phyloP scores from a whole-genome alignment of 53 echinoderm and acorn worm species.

The Astropecten irregularis region DNA sequence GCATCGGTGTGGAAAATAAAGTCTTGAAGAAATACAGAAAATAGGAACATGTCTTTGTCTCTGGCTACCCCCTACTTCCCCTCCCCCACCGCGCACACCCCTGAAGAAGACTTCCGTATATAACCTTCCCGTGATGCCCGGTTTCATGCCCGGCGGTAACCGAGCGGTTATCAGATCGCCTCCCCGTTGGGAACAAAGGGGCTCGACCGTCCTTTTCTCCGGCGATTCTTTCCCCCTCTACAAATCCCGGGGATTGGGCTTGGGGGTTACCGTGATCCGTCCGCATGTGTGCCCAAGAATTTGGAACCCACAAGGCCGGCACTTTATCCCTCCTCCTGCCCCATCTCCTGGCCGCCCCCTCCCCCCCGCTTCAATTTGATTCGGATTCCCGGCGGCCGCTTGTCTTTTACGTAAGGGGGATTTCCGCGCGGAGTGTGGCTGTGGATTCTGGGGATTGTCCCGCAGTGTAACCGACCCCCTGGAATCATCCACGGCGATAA shows the following conservation, averaged over 20 bases:
- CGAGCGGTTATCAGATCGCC: slow-evolving; percentile 25
- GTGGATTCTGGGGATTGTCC: not conserved
- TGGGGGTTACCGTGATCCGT: slow-evolving; percentile 37
- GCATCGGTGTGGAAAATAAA: not conserved
- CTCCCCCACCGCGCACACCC: too few species aligned
- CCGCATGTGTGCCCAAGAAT: slow-evolving; percentile 18
- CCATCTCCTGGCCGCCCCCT: too few species aligned
- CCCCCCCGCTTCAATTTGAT: slow-evolving; percentile 26
- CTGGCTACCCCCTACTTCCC: too few species aligned
- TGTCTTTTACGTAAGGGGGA: slow-evolving; percentile 42
- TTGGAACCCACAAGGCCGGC: not conserved
- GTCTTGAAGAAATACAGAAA: too few species aligned
- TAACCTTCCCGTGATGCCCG: too few species aligned
- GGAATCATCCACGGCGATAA: slow-evolving; percentile 10
- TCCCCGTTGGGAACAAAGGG: not conserved
- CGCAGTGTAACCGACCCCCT: slow-evolving; percentile 10
- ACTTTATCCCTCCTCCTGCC: slow-evolving; percentile 16
- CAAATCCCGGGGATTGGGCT: slow-evolving; percentile 20
- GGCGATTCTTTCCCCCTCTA: not conserved
- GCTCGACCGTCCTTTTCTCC: slow-evolving; percentile 15
- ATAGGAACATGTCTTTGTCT: too few species aligned
- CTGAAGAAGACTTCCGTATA: too few species aligned
- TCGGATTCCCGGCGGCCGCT: slow-evolving; percentile 5
- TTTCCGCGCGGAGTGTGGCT: slow-evolving; percentile 15
- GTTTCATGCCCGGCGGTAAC: slow-evolving; percentile 4